Conservation (phyloP, 1,140 invertebrate species). For the Trichomalopsis sarcophagae region DNA sequence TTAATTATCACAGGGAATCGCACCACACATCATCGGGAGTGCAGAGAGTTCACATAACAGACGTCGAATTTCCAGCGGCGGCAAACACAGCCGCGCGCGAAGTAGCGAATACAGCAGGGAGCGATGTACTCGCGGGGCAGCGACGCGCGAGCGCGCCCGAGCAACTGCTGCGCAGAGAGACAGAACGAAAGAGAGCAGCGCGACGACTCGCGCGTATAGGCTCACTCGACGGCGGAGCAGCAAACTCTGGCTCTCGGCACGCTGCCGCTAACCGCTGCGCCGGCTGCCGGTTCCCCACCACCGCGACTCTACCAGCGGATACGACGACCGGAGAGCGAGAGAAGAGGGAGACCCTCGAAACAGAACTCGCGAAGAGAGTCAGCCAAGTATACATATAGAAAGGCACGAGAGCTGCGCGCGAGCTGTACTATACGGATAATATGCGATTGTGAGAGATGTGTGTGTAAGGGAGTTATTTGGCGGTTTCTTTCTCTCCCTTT, state of each 20-base stretch:
- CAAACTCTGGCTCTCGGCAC: slow-evolving; percentile 35
- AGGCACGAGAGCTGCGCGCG: background rate
- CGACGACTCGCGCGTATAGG: background rate
- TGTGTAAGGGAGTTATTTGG: background rate
- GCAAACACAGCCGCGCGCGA: background rate
- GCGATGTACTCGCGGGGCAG: background rate
- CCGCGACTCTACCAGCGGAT: background rate
- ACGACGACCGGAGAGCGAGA: background rate
- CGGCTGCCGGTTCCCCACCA: slow-evolving; percentile 42
- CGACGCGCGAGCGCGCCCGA: background rate
- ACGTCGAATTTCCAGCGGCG: background rate
- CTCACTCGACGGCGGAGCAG: slow-evolving; percentile 40
- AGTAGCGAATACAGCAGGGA: background rate
- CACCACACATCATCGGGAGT: background rate
- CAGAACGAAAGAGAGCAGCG: slow-evolving; percentile 2
- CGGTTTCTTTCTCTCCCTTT: no score
- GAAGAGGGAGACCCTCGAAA: slow-evolving; percentile 4
- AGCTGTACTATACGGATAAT: background rate
- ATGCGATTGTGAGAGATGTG: background rate
- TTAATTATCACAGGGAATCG: background rate
- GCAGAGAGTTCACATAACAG: background rate
- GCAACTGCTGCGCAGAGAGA: background rate
- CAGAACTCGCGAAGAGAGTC: background rate
- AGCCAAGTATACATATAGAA: background rate
- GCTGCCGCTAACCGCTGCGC: background rate